phyloP scores from a whole-genome alignment of 2,113 vertebrate species.

The Oophaga pumilio region DNA sequence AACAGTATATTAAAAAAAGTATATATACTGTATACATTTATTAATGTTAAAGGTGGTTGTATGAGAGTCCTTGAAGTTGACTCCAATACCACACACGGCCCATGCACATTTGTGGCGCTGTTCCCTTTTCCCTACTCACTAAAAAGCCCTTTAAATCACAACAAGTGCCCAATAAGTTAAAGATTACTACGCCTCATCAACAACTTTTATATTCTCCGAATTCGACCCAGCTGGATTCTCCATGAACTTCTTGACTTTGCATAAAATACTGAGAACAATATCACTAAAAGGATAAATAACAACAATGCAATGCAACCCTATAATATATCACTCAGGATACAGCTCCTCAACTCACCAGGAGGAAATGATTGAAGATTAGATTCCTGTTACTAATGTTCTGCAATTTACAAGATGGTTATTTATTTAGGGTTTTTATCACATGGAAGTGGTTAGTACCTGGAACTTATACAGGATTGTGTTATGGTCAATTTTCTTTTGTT shows the following conservation, averaged over 20 bases:
- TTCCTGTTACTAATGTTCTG: constrained; percentile 50
- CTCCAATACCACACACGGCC: not conserved
- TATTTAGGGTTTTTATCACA: constrained; percentile 55
- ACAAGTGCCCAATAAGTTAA: not conserved
- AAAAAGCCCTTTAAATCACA: not conserved
- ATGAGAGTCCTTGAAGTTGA: no score
- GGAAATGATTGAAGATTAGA: constrained; percentile 38
- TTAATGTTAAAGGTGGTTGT: no score
- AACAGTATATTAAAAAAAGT: no score
- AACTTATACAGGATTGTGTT: constrained; percentile 53
- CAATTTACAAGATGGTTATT: constrained; percentile 56
- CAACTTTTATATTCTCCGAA: not conserved
- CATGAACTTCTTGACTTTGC: not conserved
- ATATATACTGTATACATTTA: no score
- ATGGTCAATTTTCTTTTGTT: constrained; percentile 55
- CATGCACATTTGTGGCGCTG: not conserved
- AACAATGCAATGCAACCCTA: constrained; percentile 10
- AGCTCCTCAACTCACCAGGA: constrained; percentile 17
- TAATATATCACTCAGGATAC: constrained; percentile 49
- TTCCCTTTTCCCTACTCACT: not conserved
- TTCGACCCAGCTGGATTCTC: constrained; percentile 1
- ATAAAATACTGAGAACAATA: not conserved
- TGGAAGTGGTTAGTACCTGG: constrained; percentile 62
- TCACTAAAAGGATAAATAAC: constrained; percentile 25
- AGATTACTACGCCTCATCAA: not conserved